Evolutionary conservation across 2,797 vertebrate genomes (phyloP), one percentile per base, ranked within the genome.

Genomic region (Apodemus agrarius): DNA sequence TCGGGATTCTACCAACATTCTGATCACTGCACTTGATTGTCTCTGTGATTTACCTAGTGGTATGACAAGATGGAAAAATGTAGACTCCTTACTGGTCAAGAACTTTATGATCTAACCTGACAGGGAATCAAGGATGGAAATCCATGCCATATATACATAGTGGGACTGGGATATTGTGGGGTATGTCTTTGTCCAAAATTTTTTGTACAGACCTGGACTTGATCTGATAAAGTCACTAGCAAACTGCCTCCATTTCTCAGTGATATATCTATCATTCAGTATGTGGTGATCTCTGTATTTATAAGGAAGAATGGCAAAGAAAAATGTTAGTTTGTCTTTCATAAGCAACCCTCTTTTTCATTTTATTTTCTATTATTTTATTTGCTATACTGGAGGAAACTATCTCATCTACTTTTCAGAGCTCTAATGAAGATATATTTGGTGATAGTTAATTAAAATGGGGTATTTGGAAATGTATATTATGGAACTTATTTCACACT

Each of bases 311-410:
- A 9, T 40, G 34, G 19, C 9, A 26, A 3, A 75, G 49, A 22
- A 37, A 52, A 52, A 24, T 59, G 12, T 83, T 3, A 12, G 24
- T 17, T 10, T 31, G 2, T 37, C 31, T 1, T 34, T 21, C 8
- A 3, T 37, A 12, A 16, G 0, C 24, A 46, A 40, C 6, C 1
- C 0, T 0, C 0, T 26, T 63, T 26, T 83, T n/a, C 1, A 67
- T n/a, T 69, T 69, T 17, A 7, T 19, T n/a, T 21, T 46, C 13
- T 54, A 22, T 80, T 76, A 67, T 31, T 65, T 49, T 31, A 49
- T 88, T 1, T n/a, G 57, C 16, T 59, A 14, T 4, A n/a, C 3
- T 12, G 4, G 22, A 12, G 17, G 57, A 12, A 34, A 59, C 3
- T 31, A 54, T 37, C 57, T 74, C n/a, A 54, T 9, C n/a, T 57